These are phyloP conservation scores for Muschampia staudingeri DNA, from an alignment of 2,888 invertebrate genomes.

Conservation along the genomic window DNA sequence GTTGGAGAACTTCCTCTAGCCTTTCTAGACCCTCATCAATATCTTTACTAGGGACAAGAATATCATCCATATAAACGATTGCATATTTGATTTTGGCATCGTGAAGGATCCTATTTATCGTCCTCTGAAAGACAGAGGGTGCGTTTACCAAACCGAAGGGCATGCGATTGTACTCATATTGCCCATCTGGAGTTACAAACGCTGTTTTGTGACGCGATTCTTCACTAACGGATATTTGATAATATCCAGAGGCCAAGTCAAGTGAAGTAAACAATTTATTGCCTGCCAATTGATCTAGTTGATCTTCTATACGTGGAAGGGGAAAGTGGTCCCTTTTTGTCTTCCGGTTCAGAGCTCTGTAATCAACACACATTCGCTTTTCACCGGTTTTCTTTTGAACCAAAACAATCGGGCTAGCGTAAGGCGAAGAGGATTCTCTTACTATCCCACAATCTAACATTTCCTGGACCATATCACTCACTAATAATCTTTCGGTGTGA, in stretches of 20 bases:
- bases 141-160: conserved; percentile 78
- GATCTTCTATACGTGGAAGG: conserved; percentile 65
- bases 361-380: conserved; percentile 65
- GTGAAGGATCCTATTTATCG: conserved; percentile 70
- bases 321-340: conserved; percentile 65
- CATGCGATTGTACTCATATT: conserved; percentile 75
- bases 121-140: conserved; percentile 74
- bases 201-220: conserved; percentile 73
- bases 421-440: conserved; percentile 63
- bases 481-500: conserved; percentile 50
- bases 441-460: conserved; percentile 58
- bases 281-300: conserved; percentile 55
- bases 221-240: conserved; percentile 69
- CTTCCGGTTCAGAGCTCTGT: conserved; percentile 61
- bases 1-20: conserved; percentile 55
- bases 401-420: conserved; percentile 67
- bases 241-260: conserved; percentile 64
- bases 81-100: conserved; percentile 56
- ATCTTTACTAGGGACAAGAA: conserved; percentile 49
- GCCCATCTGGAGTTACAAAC: conserved; percentile 76
- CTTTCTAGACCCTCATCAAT: conserved; percentile 50
- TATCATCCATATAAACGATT: conserved; percentile 62
- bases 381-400: conserved; percentile 66
- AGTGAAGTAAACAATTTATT: conserved; percentile 52
- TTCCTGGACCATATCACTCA: conserved; percentile 62